These are phyloP conservation scores for Uromys caudimaculatus DNA, from an alignment of 2,797 vertebrate genomes.

Conservation along the genomic window DNA sequence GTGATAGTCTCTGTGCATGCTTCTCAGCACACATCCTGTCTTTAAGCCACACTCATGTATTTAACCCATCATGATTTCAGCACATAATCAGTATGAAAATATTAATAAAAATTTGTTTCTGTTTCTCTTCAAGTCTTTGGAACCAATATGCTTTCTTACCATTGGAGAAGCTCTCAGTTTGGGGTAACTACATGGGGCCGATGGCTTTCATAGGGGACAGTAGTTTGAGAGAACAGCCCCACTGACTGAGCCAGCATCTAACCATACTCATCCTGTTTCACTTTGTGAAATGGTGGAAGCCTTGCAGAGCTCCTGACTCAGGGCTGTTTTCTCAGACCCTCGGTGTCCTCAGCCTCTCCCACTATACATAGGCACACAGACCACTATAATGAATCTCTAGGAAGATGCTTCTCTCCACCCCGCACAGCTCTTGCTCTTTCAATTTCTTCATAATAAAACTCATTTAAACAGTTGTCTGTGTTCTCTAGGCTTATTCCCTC, in stretches of 20 bases:
- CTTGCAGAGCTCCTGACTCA: not conserved
- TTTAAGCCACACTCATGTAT: not conserved
- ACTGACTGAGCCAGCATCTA: not conserved
- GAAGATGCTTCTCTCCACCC: not conserved
- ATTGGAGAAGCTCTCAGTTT: not conserved
- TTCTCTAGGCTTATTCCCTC: not conserved
- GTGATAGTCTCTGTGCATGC: not conserved
- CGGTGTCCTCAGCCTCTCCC: not conserved
- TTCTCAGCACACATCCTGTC: not conserved
- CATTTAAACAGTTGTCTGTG: not conserved
- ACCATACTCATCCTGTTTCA: not conserved
- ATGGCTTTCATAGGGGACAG: not conserved
- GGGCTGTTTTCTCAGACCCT: not conserved
- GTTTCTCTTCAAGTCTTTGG: not conserved
- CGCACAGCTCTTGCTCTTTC: not conserved
- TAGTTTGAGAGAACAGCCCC: not conserved
- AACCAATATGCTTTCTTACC: not conserved
- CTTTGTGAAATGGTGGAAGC: not conserved
- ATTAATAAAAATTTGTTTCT: not conserved
- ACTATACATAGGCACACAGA: not conserved
- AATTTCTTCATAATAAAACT: not conserved
- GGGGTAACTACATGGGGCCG: rapidly evolving
- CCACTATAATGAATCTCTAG: not conserved
- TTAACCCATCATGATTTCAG: not conserved
- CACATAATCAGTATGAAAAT: not conserved